Percentiles rank a stretch among this genome's conserved stretches.
These are phyloP conservation scores for Heliconius erato DNA, from an alignment of 2,888 invertebrate species.

Conservation along the genomic window DNA sequence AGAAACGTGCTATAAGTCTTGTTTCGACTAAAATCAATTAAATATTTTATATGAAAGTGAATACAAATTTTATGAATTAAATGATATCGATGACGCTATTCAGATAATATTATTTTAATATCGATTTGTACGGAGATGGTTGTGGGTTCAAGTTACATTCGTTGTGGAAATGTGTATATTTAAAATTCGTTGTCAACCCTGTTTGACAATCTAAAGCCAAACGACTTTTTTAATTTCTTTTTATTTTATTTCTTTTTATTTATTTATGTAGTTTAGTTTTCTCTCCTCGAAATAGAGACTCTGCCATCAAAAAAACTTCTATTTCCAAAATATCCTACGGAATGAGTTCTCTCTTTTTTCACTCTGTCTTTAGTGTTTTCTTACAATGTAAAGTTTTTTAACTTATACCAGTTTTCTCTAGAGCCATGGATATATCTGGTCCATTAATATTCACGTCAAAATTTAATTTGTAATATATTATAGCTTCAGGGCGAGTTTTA, in stretches of 20 bases:
- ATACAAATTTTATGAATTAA: neutral
- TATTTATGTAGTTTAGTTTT: too few species aligned
- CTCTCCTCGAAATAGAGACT: too few species aligned
- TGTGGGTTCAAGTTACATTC: too few species aligned
- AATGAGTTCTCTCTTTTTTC: neutral
- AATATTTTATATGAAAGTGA: neutral
- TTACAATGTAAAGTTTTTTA: neutral
- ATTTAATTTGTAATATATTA: slow-evolving; percentile 50
- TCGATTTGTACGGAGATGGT: too few species aligned
- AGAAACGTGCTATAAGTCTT: neutral
- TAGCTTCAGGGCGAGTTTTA: slow-evolving; percentile 56
- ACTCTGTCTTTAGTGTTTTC: neutral
- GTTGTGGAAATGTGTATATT: too few species aligned
- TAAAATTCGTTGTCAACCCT: too few species aligned
- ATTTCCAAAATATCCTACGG: neutral
- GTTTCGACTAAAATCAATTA: neutral
- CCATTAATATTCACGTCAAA: slow-evolving; percentile 53
- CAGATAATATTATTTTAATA: too few species aligned
- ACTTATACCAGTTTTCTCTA: neutral
- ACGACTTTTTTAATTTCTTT: too few species aligned
- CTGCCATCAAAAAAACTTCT: too few species aligned
- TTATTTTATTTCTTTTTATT: too few species aligned
- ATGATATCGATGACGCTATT: neutral
- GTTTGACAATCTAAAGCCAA: too few species aligned
- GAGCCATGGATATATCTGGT: slow-evolving; percentile 7